phyloP scores from a whole-genome alignment of 2,797 vertebrate species.

The Oryzias dopingdopingensis region DNA sequence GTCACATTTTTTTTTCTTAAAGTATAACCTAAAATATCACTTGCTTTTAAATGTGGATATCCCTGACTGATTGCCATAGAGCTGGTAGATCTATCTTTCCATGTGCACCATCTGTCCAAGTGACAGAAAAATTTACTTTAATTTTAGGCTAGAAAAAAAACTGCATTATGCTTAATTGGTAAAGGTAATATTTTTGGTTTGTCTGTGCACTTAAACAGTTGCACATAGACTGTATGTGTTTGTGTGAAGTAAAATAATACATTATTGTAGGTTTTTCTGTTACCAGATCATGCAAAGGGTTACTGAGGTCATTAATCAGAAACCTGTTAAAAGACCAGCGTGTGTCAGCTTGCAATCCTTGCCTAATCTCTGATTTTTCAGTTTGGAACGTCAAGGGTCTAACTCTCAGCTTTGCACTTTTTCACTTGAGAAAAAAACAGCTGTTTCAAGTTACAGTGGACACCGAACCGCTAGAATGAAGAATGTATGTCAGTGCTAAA shows the following conservation, averaged over 20 bases:
- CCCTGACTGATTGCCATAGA: too few relatives aligned
- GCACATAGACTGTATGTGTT: background rate
- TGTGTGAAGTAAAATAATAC: slow-evolving; percentile 27
- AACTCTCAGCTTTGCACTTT: slow-evolving; percentile 25
- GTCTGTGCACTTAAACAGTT: too few relatives aligned
- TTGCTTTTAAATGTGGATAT: too few relatives aligned
- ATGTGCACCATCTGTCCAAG: too few relatives aligned
- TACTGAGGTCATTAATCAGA: slow-evolving; percentile 36
- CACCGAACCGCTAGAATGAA: slow-evolving; percentile 13
- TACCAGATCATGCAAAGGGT: slow-evolving; percentile 37
- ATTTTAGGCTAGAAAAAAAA: too few relatives aligned
- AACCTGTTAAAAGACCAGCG: slow-evolving; percentile 26
- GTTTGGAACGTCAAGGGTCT: slow-evolving; percentile 26
- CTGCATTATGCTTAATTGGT: too few relatives aligned
- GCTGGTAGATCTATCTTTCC: too few relatives aligned
- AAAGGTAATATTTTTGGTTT: too few relatives aligned
- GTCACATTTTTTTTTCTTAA: too few relatives aligned
- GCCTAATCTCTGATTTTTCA: slow-evolving; percentile 21
- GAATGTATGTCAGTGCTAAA: background rate
- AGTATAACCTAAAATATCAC: too few relatives aligned
- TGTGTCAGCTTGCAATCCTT: slow-evolving; percentile 15
- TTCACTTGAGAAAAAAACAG: slow-evolving; percentile 39
- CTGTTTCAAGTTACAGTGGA: slow-evolving; percentile 45
- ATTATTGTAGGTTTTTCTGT: slow-evolving; percentile 31
- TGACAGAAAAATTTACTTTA: too few relatives aligned